phyloP scores from a whole-genome alignment of 92 coral and sea anemone species.

The Porites divaricata region DNA sequence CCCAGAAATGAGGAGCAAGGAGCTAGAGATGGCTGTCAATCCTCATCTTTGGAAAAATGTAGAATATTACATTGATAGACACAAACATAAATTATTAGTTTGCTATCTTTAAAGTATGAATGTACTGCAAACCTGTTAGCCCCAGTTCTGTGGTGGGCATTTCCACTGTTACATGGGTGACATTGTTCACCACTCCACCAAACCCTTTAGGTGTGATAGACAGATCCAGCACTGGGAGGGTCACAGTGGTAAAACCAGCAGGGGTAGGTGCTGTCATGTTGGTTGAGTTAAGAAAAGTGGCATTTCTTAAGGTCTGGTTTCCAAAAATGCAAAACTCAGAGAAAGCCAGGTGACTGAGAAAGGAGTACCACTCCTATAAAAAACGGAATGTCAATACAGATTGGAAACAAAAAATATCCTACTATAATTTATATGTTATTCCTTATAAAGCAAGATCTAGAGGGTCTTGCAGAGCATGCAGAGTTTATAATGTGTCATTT shows the following conservation, averaged over 20 bases:
- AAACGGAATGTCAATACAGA: not conserved
- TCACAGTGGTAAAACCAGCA: constrained; percentile 28
- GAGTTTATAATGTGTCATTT: no score
- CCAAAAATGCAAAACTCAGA: constrained; percentile 68
- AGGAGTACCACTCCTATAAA: constrained; percentile 53
- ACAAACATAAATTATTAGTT: no score
- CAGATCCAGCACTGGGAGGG: constrained; percentile 32
- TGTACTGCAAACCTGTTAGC: constrained; percentile 34
- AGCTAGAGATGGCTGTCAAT: no score
- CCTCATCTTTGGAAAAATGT: no score
- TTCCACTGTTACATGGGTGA: constrained; percentile 71
- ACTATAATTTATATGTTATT: not conserved
- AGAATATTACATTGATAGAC: no score
- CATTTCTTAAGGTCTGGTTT: constrained; percentile 41
- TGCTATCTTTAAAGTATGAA: no score
- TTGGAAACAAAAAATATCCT: not conserved
- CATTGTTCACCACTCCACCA: constrained; percentile 51
- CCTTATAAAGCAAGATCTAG: no score
- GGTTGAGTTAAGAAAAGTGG: constrained; percentile 22
- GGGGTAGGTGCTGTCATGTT: constrained; percentile 24
- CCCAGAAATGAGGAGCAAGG: no score
- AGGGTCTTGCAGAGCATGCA: no score
- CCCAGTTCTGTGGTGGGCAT: constrained; percentile 69
- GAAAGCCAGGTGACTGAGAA: constrained; percentile 39
- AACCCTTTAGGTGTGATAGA: constrained; percentile 34